Conservation (phyloP, 2,113 vertebrate genomes). For the Porphyrio hochstetteri region DNA sequence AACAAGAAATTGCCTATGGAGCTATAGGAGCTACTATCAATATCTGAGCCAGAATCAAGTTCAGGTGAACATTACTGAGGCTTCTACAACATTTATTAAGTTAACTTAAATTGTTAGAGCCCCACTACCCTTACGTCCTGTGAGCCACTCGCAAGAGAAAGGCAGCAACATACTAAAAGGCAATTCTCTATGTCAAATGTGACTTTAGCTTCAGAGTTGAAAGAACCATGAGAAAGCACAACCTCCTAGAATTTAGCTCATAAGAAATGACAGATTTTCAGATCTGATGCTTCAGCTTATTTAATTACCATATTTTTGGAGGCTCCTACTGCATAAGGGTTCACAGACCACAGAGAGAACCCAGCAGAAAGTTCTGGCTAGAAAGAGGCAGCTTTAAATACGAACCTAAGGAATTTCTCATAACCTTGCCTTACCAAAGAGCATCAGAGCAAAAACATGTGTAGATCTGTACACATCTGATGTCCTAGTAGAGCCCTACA, state of each 20-base stretch:
- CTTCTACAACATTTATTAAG: neutral
- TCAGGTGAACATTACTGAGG: neutral
- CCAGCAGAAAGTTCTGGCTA: neutral
- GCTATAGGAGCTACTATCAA: neutral
- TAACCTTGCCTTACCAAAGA: neutral
- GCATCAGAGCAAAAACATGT: neutral
- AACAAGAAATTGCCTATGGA: neutral
- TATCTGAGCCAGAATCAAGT: neutral
- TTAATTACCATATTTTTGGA: neutral
- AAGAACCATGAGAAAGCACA: neutral
- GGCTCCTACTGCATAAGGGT: neutral
- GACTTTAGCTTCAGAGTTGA: neutral
- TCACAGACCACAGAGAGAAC: neutral
- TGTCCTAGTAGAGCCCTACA: neutral
- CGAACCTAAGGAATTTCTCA: neutral
- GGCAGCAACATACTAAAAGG: neutral
- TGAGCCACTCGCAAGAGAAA: neutral
- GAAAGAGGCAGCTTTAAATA: neutral
- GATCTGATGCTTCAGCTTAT: neutral
- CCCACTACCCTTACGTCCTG: neutral
- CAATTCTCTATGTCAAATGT: neutral
- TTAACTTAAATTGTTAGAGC: neutral
- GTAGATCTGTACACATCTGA: rapidly evolving
- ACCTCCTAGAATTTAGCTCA: neutral
- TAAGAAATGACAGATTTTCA: neutral